Conservation (phyloP, 2,797 vertebrate species). For the Sebastolobus alascanus region DNA sequence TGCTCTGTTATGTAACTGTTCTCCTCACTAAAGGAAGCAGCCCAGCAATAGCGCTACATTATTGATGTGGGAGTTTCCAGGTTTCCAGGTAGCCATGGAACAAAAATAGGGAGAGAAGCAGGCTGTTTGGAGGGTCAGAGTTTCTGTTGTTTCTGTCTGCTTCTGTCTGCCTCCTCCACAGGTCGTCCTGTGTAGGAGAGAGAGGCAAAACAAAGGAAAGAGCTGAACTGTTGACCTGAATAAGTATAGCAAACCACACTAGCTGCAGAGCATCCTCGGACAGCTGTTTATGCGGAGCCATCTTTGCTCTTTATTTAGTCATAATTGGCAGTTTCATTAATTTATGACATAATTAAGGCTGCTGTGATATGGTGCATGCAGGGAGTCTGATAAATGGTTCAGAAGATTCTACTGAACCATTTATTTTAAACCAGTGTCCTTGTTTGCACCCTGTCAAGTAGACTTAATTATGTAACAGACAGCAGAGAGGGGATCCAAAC, state of each 20-base stretch:
- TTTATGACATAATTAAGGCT: conserved; percentile 51
- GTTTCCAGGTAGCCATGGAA: conserved; percentile 70
- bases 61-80: conserved; percentile 85
- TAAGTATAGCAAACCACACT: conserved; percentile 20
- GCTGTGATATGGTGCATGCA: conserved; percentile 34
- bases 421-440: conserved; percentile 35
- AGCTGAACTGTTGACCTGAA: conserved; percentile 50
- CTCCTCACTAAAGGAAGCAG: conserved; percentile 62
- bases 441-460: conserved; percentile 34
- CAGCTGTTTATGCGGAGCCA: conserved; percentile 30
- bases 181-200: conserved; percentile 41
- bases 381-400: conserved; percentile 28
- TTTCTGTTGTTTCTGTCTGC: conserved; percentile 61
- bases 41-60: conserved; percentile 71
- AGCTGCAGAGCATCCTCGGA: conserved; percentile 1
- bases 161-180: conserved; percentile 52
- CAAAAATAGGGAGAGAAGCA: conserved; percentile 50
- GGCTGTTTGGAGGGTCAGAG: conserved; percentile 55
- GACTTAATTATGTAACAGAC: conserved; percentile 49
- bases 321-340: conserved; percentile 41
- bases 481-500: conserved; percentile 22
- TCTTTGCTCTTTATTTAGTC: conserved; percentile 32
- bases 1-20: conserved; percentile 79
- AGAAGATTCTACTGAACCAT: conserved; percentile 37
- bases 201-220: conserved; percentile 27